phyloP scores from a whole-genome alignment of 1,140 invertebrate genomes.

The Dryas iulia region DNA sequence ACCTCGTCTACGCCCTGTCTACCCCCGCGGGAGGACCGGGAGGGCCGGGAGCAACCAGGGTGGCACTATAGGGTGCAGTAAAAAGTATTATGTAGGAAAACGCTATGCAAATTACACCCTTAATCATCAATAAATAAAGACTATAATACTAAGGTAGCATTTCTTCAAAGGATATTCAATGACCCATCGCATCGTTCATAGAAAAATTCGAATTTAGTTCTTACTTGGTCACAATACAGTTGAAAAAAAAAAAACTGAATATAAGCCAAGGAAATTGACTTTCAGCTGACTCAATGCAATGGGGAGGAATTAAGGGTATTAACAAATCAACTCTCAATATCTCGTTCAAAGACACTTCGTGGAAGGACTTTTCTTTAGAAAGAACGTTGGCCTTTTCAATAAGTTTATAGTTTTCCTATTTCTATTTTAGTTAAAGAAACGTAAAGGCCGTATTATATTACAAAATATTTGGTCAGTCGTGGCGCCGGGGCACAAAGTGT shows the following conservation, averaged over 20 bases:
- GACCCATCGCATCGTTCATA: constrained; percentile 11
- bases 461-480: no score
- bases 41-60: no score
- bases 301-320: constrained; percentile 27
- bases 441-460: no score
- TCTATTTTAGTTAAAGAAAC: no score
- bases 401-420: no score
- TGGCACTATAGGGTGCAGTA: constrained; percentile 38
- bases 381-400: not conserved
- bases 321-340: constrained; percentile 22
- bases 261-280: constrained; percentile 12
- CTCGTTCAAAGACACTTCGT: not conserved
- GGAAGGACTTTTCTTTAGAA: not conserved
- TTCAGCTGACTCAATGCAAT: constrained; percentile 32
- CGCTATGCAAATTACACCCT: constrained; percentile 19
- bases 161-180: constrained; percentile 10
- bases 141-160: constrained; percentile 9
- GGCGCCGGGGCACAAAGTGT: no score
- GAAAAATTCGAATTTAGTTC: constrained; percentile 9
- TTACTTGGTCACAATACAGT: constrained; percentile 21
- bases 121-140: constrained; percentile 6
- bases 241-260: constrained; percentile 5
- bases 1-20: constrained; percentile 48
- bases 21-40: constrained; percentile 30
- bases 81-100: constrained; percentile 6